Evolutionary conservation across 2,888 invertebrate species (phyloP), one percentile per base, ranked within the genome.

Genomic region (Atethmia centrago): DNA sequence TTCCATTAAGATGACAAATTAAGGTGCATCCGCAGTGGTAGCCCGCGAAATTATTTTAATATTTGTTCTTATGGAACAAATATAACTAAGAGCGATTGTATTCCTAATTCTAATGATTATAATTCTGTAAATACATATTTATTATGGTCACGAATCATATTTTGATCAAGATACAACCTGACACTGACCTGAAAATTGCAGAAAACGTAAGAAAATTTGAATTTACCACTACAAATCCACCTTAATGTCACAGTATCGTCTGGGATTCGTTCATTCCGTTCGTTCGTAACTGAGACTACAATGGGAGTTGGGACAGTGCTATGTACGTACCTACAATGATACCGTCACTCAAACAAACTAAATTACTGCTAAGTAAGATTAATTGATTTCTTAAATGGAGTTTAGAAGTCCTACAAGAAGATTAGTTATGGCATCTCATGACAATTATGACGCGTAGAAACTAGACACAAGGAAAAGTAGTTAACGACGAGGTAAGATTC

Each of bases 331-430:
- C 12, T n/a, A 71, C 79, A 75, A 71, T 62, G 53, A 76, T 55
- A 40, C 40, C 61, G 42, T 79, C 75, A 56, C 19, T 49, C 61
- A 76, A 79, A 79, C 61, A 76, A 79, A 79, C 79, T 76, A 79
- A 76, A 79, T 71, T 49, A 71, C 49, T 49, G n/a, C 12, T 71
- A 71, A 76, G 61, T 28, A 71, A 76, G 61, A 76, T 76, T 79
- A 76, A 76, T 76, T 49, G 79, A 53, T 79, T 70, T 70, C 51
- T 36, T 55, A 61, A 71, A 71, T 56, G 79, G 72, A 79, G 61
- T 79, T 75, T 49, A 65, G 61, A 75, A 59, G 58, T 47, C 71
- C 79, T 71, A 76, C 53, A 55, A 31, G 71, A 31, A 21, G 21
- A n/a, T 68, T 45, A 28, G 65, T 76, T 49, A 28, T 21, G 16